Conservation (phyloP, 2,888 invertebrate species). For the Clanis bilineata region DNA sequence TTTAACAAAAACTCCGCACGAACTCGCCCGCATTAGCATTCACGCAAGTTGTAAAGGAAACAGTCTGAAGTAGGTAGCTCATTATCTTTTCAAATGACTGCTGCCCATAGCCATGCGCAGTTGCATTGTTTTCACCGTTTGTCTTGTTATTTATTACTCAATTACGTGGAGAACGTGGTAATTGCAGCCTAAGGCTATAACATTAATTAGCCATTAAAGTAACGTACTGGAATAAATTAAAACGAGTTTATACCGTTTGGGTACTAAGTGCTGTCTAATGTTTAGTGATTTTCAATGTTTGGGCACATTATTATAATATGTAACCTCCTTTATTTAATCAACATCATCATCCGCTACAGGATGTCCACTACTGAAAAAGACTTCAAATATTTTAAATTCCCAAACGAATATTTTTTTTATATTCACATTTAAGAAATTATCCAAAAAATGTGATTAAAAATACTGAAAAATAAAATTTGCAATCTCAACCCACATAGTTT, state of each 20-base stretch:
- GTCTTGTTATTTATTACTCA: conserved; percentile 3
- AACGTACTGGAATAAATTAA: background rate
- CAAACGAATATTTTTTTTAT: too few relatives aligned
- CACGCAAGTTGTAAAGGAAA: conserved; percentile 16
- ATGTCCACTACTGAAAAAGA: too few relatives aligned
- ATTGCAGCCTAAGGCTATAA: background rate
- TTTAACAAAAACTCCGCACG: background rate
- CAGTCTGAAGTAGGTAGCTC: conserved; percentile 17
- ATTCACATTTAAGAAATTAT: too few relatives aligned
- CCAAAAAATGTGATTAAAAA: too few relatives aligned
- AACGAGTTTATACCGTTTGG: background rate
- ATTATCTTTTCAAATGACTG: conserved; percentile 22
- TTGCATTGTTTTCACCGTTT: conserved; percentile 10
- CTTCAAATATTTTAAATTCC: too few relatives aligned
- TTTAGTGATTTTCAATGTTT: too few relatives aligned
- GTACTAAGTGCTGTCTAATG: background rate
- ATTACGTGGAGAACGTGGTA: background rate
- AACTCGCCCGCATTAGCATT: background rate
- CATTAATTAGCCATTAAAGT: background rate
- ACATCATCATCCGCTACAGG: too few relatives aligned
- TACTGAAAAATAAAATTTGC: too few relatives aligned
- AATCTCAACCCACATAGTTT: too few relatives aligned
- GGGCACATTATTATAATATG: too few relatives aligned
- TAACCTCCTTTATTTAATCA: too few relatives aligned
- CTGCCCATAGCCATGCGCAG: conserved; percentile 1